Percentiles rank a stretch among this genome's conserved stretches.
Conservation (phyloP, 2,888 invertebrate species). For the Ochropacha duplaris region DNA sequence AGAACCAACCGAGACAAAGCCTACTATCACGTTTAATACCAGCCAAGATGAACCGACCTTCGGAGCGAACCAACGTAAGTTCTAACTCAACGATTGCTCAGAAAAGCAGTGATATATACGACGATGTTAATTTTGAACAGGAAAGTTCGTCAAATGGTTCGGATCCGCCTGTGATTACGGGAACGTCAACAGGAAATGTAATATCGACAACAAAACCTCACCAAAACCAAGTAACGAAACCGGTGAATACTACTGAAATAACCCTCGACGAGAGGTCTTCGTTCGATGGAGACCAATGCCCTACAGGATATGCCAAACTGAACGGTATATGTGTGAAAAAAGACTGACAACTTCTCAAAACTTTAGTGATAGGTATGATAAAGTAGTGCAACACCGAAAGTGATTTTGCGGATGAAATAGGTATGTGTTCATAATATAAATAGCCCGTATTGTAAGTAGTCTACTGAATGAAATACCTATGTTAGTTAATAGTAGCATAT, state of each 20-base stretch:
- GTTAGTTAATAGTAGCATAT: too few relatives aligned
- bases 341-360: slow-evolving; percentile 25
- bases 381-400: slow-evolving; percentile 1
- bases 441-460: too few relatives aligned
- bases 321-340: slow-evolving; percentile 50
- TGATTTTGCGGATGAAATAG: background rate
- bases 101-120: slow-evolving; percentile 1
- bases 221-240: background rate
- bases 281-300: slow-evolving; percentile 56
- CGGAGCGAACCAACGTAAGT: slow-evolving; percentile 5
- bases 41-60: slow-evolving; percentile 15
- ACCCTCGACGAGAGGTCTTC: slow-evolving; percentile 48
- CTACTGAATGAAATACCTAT: too few relatives aligned
- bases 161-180: background rate
- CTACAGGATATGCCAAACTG: slow-evolving; percentile 48
- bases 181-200: background rate
- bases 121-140: background rate
- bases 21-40: slow-evolving; percentile 22
- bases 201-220: background rate
- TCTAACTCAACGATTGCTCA: slow-evolving; percentile 9
- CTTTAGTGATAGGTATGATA: slow-evolving; percentile 7
- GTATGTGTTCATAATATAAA: too few relatives aligned
- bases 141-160: background rate
- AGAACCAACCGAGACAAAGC: slow-evolving; percentile 26
- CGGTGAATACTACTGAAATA: slow-evolving; percentile 22